Conservation (phyloP, 2,888 invertebrate species). For the Pollenia griseotomentosa region DNA sequence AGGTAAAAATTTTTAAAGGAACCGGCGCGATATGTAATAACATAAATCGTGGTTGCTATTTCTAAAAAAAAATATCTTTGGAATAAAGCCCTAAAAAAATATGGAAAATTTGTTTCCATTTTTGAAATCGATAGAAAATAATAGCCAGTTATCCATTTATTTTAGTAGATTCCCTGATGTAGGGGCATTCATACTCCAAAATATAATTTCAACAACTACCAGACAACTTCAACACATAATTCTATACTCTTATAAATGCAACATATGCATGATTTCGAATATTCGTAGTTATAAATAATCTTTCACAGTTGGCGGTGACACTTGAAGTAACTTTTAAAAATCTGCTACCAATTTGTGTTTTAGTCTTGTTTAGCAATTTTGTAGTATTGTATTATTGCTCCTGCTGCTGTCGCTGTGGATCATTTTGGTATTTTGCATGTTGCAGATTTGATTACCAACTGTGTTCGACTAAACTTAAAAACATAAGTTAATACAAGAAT, state of each 20-base stretch:
- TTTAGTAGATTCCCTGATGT: not conserved
- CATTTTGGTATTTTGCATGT: conserved; percentile 72
- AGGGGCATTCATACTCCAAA: conserved; percentile 14
- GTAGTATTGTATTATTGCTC: conserved; percentile 6
- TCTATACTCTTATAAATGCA: conserved; percentile 22
- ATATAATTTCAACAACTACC: conserved; percentile 37
- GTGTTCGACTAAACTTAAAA: conserved; percentile 53
- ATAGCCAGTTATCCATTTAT: too few species aligned
- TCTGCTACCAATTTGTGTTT: conserved; percentile 73
- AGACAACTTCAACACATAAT: conserved; percentile 8
- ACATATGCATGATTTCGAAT: conserved; percentile 67
- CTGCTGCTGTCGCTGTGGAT: conserved; percentile 39
- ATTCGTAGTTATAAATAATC: conserved; percentile 72
- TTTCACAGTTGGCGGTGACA: conserved; percentile 74
- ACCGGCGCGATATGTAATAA: too few species aligned
- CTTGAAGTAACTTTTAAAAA: conserved; percentile 71
- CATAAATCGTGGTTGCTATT: too few species aligned
- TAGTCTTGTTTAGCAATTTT: conserved; percentile 47
- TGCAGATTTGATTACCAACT: conserved; percentile 73
- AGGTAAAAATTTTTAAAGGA: too few species aligned
- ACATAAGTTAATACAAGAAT: conserved; percentile 47
- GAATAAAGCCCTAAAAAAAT: too few species aligned
- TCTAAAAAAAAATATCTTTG: too few species aligned
- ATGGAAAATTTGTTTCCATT: too few species aligned
- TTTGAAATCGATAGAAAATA: too few species aligned